Evolutionary conservation across 2,888 invertebrate genomes (phyloP), one percentile per base, ranked within the genome.

Genomic region (Pherbina coryleti): DNA sequence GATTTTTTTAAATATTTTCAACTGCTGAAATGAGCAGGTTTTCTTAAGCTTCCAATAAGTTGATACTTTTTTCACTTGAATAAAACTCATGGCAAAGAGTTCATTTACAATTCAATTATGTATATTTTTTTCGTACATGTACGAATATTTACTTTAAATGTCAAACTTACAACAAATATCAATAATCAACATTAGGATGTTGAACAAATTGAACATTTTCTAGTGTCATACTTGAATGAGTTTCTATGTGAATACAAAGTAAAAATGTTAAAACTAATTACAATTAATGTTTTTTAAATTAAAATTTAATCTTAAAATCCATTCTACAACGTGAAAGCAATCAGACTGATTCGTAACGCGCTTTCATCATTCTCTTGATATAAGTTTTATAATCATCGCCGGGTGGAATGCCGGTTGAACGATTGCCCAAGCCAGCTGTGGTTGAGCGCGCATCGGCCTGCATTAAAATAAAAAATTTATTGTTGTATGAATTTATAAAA

Each of bases 401-500:
- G 31, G 89, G 88, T 8, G 84, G 85, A 79, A 88, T 85, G 5
- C 82, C 83, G 11, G 82, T 82, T 19, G 85, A 74, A 88, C 96
- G 95, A 79, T 95, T 95, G 0, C 98, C 98, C 51, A 98, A 91
- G 0, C 98, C 98, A 3, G 96, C 97, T 25, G 95, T 93, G 74
- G 92, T 92, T 5, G 93, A 92, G 71, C 44, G 44, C 14, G 44
- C 44, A 44, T 55, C 55, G 9, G 22, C 22, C n/a, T 55, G 19
- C 3, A 25, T 22, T 11, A 8, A 3, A 25, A 1, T 25, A 14
- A n/a, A n/a, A n/a, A n/a, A n/a, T n/a, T n/a, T n/a, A n/a, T n/a
- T n/a, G n/a, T n/a, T n/a, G n/a, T n/a, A n/a, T n/a, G n/a, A n/a
- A n/a, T n/a, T n/a, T n/a, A n/a, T n/a, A n/a, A 19, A 14, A 44